These are phyloP conservation scores for Pentamera pediparva DNA, from an alignment of 53 echinoderm and acorn worm genomes.

Conservation along the genomic window DNA sequence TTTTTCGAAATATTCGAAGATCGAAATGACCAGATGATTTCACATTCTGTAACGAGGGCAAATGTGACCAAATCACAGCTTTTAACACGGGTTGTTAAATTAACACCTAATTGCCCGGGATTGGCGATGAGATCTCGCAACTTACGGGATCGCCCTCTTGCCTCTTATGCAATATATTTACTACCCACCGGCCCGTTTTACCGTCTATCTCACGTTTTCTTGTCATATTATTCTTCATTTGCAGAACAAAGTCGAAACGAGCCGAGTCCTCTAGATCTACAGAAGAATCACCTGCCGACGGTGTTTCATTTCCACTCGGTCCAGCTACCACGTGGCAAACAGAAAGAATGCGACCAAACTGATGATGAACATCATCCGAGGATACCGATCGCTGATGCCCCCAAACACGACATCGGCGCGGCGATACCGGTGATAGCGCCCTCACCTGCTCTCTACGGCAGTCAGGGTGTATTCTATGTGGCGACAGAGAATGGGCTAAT, in stretches of 20 bases:
- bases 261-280: slow-evolving; percentile 8
- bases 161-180: too few species aligned
- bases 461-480: slow-evolving; percentile 12
- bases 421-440: not conserved
- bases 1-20: too few species aligned
- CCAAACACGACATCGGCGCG: not conserved
- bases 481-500: slow-evolving; percentile 16
- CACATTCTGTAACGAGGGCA: too few species aligned
- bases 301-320: slow-evolving; percentile 18
- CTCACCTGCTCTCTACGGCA: not conserved
- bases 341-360: not conserved
- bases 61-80: too few species aligned
- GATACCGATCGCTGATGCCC: not conserved
- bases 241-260: not conserved
- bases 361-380: not conserved
- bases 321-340: not conserved
- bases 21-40: too few species aligned
- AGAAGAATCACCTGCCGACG: not conserved
- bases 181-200: too few species aligned
- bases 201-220: too few species aligned
- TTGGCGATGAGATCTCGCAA: too few species aligned
- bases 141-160: too few species aligned
- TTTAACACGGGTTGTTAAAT: too few species aligned
- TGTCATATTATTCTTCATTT: not conserved
- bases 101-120: too few species aligned